Base-by-base conservation (phyloP, 2,888 invertebrate genomes). In the Ectropis crepuscularia region DNA sequence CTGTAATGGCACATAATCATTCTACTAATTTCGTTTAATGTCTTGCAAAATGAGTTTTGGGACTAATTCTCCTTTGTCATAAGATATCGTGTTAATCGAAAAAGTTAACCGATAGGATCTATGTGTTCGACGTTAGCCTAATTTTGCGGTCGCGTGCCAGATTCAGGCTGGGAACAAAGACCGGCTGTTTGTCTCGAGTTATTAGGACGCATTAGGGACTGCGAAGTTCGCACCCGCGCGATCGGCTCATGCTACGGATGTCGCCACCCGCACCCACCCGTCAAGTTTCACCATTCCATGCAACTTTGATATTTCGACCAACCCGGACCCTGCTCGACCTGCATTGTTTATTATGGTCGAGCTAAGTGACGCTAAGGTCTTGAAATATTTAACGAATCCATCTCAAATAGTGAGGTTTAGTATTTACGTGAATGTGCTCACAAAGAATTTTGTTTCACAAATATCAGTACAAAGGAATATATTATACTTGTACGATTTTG, bases 61-160 rank as follows among this genome's bases (percentile, higher is more conserved):
- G 49, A 6, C 11, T 39, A 36, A 58, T n/a, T 55, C 8, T 53
- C 58, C 28, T 63, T 50, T 55, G 58, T 49, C 36, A 39, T 43
- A 53, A 48, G 48, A 57, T 55, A 37, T 55, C 45, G 60, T 65
- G 49, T 59, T 61, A 61, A 77, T 72, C 71, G 75, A 58, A 57
- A 65, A 69, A 65, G 64, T 65, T 65, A 48, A 6, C 16, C 43
- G 60, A 60, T 64, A 60, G 37, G 7, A 57, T 61, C 57, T 65
- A 49, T 59, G 57, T 65, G 60, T 65, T 65, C 37, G 51, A 50
- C 59, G 42, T 50, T 63, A 51, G 47, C 53, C 41, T 70, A 78
- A 83, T 79, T 81, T 76, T 73, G 68, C 67, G 75, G 77, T 80
- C 73, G 82, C 83, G 82, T 83, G 82, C 75, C 77, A 74, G 72